phyloP scores from a whole-genome alignment of 2,888 invertebrate genomes.

The Pristionchus japonicus region DNA sequence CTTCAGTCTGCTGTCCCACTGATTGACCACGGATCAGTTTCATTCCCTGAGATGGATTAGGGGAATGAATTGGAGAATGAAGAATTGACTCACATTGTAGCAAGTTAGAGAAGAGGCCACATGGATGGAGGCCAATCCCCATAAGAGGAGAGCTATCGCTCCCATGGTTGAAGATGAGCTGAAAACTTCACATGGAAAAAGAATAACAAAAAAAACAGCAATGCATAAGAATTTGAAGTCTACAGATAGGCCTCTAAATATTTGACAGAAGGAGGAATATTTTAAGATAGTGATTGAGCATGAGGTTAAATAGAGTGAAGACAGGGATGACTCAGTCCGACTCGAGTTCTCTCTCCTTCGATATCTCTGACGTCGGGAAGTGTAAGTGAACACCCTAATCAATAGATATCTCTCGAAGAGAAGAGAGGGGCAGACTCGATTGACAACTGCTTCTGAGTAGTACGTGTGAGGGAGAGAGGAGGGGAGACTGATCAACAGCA shows the following conservation, averaged over 20 bases:
- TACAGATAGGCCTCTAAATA: too few relatives aligned
- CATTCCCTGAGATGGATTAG: slow-evolving; percentile 52
- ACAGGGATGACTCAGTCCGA: not conserved
- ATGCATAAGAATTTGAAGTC: not conserved
- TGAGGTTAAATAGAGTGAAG: too few relatives aligned
- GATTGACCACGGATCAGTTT: slow-evolving; percentile 60
- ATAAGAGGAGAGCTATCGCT: not conserved
- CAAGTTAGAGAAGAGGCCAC: not conserved
- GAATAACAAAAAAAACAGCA: too few relatives aligned
- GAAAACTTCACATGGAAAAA: not conserved
- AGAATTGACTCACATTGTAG: not conserved
- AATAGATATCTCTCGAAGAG: not conserved
- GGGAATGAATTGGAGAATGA: not conserved
- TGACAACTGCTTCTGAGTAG: slow-evolving; percentile 10
- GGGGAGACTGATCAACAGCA: not conserved
- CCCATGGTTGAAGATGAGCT: not conserved
- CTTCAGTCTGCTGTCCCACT: slow-evolving; percentile 60
- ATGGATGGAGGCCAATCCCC: not conserved
- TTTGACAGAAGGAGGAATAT: too few relatives aligned
- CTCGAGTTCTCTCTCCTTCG: not conserved
- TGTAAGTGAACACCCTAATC: slow-evolving; percentile 24
- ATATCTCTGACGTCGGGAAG: not conserved
- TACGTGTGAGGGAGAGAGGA: not conserved
- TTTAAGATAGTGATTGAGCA: too few relatives aligned
- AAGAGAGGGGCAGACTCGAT: slow-evolving; percentile 1